Evolutionary conservation across 1,140 invertebrate species (phyloP), one percentile per base, ranked within the genome.

Genomic region (Dysdera silvatica): DNA sequence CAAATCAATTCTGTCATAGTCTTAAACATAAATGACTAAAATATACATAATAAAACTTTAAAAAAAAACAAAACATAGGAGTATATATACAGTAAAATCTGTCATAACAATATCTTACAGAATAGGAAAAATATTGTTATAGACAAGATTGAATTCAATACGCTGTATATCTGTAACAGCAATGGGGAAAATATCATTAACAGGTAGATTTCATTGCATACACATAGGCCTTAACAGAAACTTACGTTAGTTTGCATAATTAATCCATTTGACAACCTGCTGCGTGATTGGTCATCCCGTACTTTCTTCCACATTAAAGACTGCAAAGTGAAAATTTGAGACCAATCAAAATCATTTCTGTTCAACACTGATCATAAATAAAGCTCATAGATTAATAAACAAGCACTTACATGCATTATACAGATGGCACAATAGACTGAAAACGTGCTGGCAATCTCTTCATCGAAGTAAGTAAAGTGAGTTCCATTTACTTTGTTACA

Each of bases 351-450:
- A 24, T 31, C 18, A 8, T 0, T 29, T n/a, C n/a, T n/a, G n/a
- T n/a, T n/a, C n/a, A n/a, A n/a, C n/a, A n/a, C n/a, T n/a, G n/a
- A n/a, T n/a, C n/a, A n/a, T n/a, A n/a, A n/a, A n/a, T n/a, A n/a
- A n/a, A n/a, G n/a, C n/a, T n/a, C n/a, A n/a, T n/a, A n/a, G n/a
- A n/a, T n/a, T n/a, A n/a, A n/a, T n/a, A n/a, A n/a, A n/a, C n/a
- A n/a, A 14, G 32, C 7, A 29, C 63, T 60, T 60, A 65, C 63
- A 76, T 91, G 87, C 75, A 86, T 85, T 69, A 93, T 88, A 65
- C 87, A 87, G 48, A 91, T 84, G 20, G 87, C 89, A 71, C 88
- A 91, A 72, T 89, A 91, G 63, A 89, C 83, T 70, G 87, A 87
- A 76, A 91, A 91, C 16, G 88, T 86, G 6, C 82, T 81, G 3